A percentile compares a stretch with the other conserved stretches of the same genome.
phyloP scores from a whole-genome alignment of 2,797 vertebrate genomes.

The Yasuhikotakia modesta region DNA sequence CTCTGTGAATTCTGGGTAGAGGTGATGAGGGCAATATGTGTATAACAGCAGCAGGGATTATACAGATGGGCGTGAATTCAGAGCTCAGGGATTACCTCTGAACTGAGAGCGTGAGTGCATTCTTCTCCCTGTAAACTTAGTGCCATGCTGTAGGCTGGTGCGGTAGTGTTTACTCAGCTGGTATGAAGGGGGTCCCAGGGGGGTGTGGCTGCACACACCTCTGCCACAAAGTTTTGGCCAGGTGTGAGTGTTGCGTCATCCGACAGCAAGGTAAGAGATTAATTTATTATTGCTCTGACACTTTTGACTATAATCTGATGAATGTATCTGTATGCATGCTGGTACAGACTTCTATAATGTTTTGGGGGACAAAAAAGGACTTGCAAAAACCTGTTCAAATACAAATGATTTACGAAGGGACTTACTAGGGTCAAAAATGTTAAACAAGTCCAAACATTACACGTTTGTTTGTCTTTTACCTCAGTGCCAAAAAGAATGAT shows the following conservation, averaged over 20 bases:
- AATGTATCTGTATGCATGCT: background rate
- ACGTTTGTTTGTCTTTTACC: too few species aligned
- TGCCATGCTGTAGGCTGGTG: constrained; percentile 63
- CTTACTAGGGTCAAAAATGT: background rate
- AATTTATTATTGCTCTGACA: background rate
- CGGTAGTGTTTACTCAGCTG: constrained; percentile 60
- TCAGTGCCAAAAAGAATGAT: too few species aligned
- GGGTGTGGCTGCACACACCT: constrained; percentile 85
- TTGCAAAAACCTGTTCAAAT: background rate
- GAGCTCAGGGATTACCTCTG: constrained; percentile 52
- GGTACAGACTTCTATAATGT: background rate
- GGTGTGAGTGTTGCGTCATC: constrained; percentile 86
- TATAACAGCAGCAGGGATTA: constrained; percentile 41
- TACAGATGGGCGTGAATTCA: constrained; percentile 46
- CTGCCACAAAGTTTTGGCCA: constrained; percentile 86
- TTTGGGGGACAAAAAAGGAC: background rate
- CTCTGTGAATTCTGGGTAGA: background rate
- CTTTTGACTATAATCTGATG: background rate
- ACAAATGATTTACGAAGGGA: background rate
- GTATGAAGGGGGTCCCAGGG: constrained; percentile 82
- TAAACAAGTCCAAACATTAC: background rate
- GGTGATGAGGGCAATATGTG: constrained; percentile 4
- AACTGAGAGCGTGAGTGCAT: constrained; percentile 43
- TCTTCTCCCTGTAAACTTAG: background rate
- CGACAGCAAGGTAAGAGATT: constrained; percentile 80